Conservation (phyloP, 2,888 invertebrate species). For the Anthoptus insignis region DNA sequence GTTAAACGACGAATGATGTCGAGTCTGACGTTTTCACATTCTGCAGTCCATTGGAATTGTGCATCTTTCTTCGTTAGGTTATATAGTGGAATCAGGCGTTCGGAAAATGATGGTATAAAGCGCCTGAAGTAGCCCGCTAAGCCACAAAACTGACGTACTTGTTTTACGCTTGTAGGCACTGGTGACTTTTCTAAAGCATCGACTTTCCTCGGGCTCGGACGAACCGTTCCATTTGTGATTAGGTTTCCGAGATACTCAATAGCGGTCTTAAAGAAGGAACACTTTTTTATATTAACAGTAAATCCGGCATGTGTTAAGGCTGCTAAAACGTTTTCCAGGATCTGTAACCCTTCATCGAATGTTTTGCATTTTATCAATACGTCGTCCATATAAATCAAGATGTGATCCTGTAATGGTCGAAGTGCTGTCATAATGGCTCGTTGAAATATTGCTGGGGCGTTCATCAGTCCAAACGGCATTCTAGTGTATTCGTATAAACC, state of each 20-base stretch:
- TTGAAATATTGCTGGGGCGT: slow-evolving; percentile 32
- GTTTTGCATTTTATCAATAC: slow-evolving; percentile 46
- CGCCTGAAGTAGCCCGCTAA: slow-evolving; percentile 42
- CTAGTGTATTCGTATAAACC: slow-evolving; percentile 27
- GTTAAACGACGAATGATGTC: slow-evolving; percentile 20
- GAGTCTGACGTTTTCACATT: slow-evolving; percentile 8
- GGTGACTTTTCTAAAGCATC: slow-evolving; percentile 52
- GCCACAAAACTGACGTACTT: slow-evolving; percentile 51
- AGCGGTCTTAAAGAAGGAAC: slow-evolving; percentile 8
- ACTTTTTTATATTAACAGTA: slow-evolving; percentile 28
- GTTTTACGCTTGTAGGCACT: slow-evolving; percentile 47
- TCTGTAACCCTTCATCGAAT: slow-evolving; percentile 41
- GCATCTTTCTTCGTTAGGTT: slow-evolving; percentile 32
- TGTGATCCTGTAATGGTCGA: neutral
- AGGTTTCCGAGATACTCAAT: slow-evolving; percentile 51
- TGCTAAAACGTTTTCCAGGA: slow-evolving; percentile 41
- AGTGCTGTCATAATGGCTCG: slow-evolving; percentile 28
- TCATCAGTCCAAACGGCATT: slow-evolving; percentile 46
- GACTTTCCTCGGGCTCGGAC: slow-evolving; percentile 51
- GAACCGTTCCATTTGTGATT: slow-evolving; percentile 45
- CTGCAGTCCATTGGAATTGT: slow-evolving; percentile 33
- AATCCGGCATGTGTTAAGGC: slow-evolving; percentile 29
- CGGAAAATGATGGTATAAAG: slow-evolving; percentile 43
- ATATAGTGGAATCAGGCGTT: slow-evolving; percentile 37
- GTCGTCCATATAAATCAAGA: slow-evolving; percentile 50